Percentiles rank a stretch among this genome's conserved stretches.
Conservation (phyloP, 2,113 vertebrate genomes). For the Festucalex cinctus region DNA sequence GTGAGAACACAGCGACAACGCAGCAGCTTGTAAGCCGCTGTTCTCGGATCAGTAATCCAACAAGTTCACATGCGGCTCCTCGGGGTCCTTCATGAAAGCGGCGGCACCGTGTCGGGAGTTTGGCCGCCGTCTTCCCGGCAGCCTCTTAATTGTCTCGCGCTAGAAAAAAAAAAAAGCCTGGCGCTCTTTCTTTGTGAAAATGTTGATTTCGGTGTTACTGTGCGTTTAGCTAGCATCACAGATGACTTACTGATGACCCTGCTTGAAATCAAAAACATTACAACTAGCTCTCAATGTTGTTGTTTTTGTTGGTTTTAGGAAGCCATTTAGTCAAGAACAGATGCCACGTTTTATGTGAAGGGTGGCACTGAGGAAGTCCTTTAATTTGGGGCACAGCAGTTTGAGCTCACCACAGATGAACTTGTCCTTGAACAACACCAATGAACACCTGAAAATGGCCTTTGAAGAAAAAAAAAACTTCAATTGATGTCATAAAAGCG, state of each 20-base stretch:
- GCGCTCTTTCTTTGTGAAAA: background rate
- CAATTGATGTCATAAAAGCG: background rate
- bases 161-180: background rate
- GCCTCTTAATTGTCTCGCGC: conserved; percentile 3
- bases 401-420: background rate
- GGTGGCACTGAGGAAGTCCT: background rate
- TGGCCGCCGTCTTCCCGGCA: background rate
- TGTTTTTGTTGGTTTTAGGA: background rate
- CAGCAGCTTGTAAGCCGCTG: conserved; percentile 16
- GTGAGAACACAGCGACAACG: conserved; percentile 34
- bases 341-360: background rate
- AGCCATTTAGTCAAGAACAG: conserved; percentile 13
- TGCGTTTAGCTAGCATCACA: no score
- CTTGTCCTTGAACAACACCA: background rate
- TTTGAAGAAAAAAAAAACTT: background rate
- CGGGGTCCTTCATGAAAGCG: conserved; percentile 6
- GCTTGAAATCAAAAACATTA: conserved; percentile 14
- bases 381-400: background rate
- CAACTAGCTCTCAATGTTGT: conserved; percentile 16
- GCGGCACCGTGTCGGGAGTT: background rate
- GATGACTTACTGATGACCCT: conserved; percentile 28
- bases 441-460: background rate
- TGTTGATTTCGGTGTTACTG: background rate
- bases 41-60: conserved; percentile 7
- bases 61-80: conserved; percentile 11